Evolutionary conservation across 2,888 invertebrate species (phyloP), one percentile per base, ranked within the genome.

Genomic region (Thera britannica): DNA sequence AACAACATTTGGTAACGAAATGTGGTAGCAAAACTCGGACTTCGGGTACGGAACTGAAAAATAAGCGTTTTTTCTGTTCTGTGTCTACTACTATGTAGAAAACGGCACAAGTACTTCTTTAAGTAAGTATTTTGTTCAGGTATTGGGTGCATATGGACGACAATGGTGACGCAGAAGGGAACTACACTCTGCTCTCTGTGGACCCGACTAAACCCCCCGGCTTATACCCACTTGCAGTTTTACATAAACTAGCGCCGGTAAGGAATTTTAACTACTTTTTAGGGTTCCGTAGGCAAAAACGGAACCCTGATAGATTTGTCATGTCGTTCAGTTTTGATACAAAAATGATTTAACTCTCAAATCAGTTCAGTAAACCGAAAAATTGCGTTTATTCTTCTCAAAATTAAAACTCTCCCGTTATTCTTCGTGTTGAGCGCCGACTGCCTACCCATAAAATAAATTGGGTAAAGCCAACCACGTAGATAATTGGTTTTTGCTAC

Each of bases 71-170:
- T 23, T 23, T 23, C 23, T 23, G 23, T 23, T 23, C 23, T 23
- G 23, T 23, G 23, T 23, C 23, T 23, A 23, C 23, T 23, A 41
- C 41, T 6, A 3, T 38, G 38, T 38, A 38, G 38, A 38, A 38
- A 38, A 5, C 3, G 6, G 3, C 51, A 51, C 51, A 51, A 23
- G 51, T 51, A 7, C 12, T 54, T 54, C 23, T 35, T 23, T 35
- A 51, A 41, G 46, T 49, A 9, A 62, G 41, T 41, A 46, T 7
- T 9, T 57, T 59, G 11, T 58, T 9, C 71, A 97, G 98, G 54
- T 98, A 98, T 87, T 96, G 97, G 94, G 96, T 97, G n/a, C 96
- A 97, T 82, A 98, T 98, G 95, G 98, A 98, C 87, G 96, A 97
- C 79, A 97, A 97, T 79, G 98, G 98, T 0, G 98, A 98, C 83